Evolutionary conservation across 2,888 invertebrate genomes (phyloP).

Genomic region (Stenoptilia bipunctidactyla): DNA sequence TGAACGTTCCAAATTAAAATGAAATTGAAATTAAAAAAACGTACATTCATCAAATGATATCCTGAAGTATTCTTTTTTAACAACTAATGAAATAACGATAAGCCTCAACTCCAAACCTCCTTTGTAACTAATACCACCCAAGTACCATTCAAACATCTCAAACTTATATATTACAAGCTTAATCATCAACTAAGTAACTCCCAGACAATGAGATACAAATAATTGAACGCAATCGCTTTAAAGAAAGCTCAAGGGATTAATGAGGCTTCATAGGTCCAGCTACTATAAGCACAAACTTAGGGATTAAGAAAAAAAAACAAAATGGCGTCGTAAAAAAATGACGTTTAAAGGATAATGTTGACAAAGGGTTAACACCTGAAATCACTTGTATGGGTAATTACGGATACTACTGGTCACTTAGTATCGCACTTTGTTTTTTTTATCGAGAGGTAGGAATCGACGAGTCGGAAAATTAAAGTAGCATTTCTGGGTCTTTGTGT

Average conservation of each 20-base stretch:
- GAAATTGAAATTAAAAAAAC: too few species aligned
- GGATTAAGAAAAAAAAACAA: neutral
- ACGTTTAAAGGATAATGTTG: slow-evolving; percentile 4
- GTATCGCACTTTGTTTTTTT: slow-evolving; percentile 14
- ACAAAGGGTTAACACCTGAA: slow-evolving; percentile 28
- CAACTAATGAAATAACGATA: too few species aligned
- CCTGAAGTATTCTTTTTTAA: too few species aligned
- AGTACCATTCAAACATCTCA: slow-evolving; percentile 1
- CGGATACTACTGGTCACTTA: slow-evolving; percentile 8
- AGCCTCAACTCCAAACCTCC: too few species aligned
- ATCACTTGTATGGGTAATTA: slow-evolving; percentile 30
- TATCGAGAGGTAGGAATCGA: slow-evolving; percentile 17
- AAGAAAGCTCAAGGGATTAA: slow-evolving; percentile 27
- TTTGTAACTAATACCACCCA: slow-evolving; percentile 7
- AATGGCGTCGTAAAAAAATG: slow-evolving; percentile 7
- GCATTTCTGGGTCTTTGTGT: neutral
- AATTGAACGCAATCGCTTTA: slow-evolving; percentile 32
- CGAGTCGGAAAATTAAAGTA: slow-evolving; percentile 20
- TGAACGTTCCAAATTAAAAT: too few species aligned
- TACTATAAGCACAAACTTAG: slow-evolving; percentile 11
- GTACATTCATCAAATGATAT: too few species aligned
- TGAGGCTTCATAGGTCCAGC: slow-evolving; percentile 9
- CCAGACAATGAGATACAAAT: slow-evolving; percentile 16
- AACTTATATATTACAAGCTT: slow-evolving; percentile 18
- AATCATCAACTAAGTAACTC: slow-evolving; percentile 22